Evolutionary conservation across 2,888 invertebrate genomes (phyloP), one percentile per base, ranked within the genome.

Genomic region (Chrysomela aeneicollis): DNA sequence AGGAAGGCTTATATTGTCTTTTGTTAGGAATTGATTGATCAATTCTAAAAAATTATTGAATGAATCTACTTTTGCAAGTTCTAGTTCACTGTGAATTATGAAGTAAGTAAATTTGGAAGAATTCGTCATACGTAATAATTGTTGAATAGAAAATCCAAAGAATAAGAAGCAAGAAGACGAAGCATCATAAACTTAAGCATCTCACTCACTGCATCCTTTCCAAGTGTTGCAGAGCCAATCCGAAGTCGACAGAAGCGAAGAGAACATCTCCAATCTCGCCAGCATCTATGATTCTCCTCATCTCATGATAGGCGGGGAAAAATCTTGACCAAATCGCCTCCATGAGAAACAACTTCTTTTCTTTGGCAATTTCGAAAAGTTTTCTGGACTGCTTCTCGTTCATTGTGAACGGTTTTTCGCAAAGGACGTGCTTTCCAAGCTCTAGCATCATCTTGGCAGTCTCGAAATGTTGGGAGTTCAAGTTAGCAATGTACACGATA

Each of bases 281-380:
- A 0, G 84, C 78, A 0, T 86, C 82, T 2, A 96, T 85, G 75
- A 89, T 87, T 72, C 90, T 86, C 59, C 87, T 87, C 52, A 95
- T 78, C 69, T 88, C 86, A 52, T 87, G 83, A 78, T 95, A 95
- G 0, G 87, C 86, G 0, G 96, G 96, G 64, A 94, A 89, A 46
- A 22, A 94, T 35, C 95, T 86, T 0, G 92, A 92, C 96, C 96
- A 97, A n/a, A 94, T 86, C 0, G 90, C 96, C 86, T 95, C 95
- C 93, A 94, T 93, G 0, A 94, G 79, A 77, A 95, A 94, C 0
- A 91, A 79, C 4, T 91, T 90, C 75, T 91, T 91, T 26, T 85
- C 80, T 76, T 86, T 87, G 0, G 96, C 94, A 0, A 88, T 78
- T 17, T 87, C 83, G 10, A 94, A 83, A 47, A 97, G 82, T 71